A percentile compares a stretch with the other conserved stretches of the same genome.
Conservation (phyloP, 2,113 vertebrate species). For the Chinchilla lanigera region DNA sequence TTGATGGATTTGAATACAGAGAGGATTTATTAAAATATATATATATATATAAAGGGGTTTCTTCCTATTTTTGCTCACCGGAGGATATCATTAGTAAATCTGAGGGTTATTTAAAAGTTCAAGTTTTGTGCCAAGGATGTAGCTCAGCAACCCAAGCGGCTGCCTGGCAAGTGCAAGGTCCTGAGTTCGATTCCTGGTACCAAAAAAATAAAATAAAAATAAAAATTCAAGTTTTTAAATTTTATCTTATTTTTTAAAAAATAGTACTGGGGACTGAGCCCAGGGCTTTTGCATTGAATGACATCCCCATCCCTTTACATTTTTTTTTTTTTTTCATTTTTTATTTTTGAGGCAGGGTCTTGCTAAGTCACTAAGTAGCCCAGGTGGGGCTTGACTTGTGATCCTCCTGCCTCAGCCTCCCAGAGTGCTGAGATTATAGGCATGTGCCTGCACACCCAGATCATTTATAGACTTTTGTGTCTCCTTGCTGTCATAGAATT, state of each 20-base stretch:
- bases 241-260: not conserved
- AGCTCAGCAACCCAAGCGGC: too few relatives aligned
- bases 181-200: too few relatives aligned
- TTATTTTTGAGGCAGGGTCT: not conserved
- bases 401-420: not conserved
- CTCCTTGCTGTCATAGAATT: not conserved
- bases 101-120: not conserved
- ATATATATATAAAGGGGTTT: not conserved
- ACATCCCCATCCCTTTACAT: not conserved
- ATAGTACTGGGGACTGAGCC: not conserved
- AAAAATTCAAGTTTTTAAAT: not conserved
- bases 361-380: not conserved
- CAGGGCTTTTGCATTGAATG: not conserved
- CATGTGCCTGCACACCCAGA: not conserved
- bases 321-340: not conserved
- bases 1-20: slow-evolving; percentile 22
- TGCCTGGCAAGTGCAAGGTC: too few relatives aligned
- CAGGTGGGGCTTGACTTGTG: not conserved
- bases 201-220: too few relatives aligned
- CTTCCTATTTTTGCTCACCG: not conserved
- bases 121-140: not conserved
- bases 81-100: not conserved
- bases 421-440: not conserved
- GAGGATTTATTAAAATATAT: slow-evolving; percentile 24
- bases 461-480: not conserved